Evolutionary conservation across 2,888 invertebrate genomes (phyloP).

Genomic region (Ochropleura plecta): DNA sequence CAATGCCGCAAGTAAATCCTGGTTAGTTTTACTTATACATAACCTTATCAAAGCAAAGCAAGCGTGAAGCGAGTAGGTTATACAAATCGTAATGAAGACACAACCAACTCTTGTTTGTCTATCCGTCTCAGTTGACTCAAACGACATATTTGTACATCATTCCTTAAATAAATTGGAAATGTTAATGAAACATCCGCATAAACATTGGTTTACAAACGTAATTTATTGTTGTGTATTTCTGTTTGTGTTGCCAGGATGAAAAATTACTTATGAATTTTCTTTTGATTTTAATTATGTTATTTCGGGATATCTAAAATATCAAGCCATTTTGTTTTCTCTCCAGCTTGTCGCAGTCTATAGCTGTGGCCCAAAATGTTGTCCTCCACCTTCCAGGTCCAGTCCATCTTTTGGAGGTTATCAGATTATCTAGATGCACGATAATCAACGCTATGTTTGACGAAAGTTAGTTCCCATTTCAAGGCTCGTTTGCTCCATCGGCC

Average conservation of each 20-base stretch:
- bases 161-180: conserved; percentile 40
- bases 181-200: conserved; percentile 40
- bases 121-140: conserved; percentile 31
- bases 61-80: conserved; percentile 14
- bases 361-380: not conserved
- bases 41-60: conserved; percentile 4
- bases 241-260: not conserved
- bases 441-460: not conserved
- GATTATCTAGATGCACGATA: not conserved
- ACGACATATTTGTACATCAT: conserved; percentile 50
- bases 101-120: conserved; percentile 33
- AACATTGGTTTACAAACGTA: conserved; percentile 28
- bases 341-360: not conserved
- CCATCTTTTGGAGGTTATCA: not conserved
- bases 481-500: not conserved
- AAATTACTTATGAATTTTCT: not conserved
- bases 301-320: no score
- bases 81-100: conserved; percentile 44
- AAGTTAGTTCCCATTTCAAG: not conserved
- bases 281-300: not conserved
- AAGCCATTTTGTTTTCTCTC: not conserved
- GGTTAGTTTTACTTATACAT: not conserved
- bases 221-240: conserved; percentile 13
- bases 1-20: not conserved
- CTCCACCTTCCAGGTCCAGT: not conserved